Percentiles rank a stretch among this genome's conserved stretches.
Evolutionary conservation across 2,797 vertebrate genomes (phyloP).

Genomic region (Phoebastria nigripes): DNA sequence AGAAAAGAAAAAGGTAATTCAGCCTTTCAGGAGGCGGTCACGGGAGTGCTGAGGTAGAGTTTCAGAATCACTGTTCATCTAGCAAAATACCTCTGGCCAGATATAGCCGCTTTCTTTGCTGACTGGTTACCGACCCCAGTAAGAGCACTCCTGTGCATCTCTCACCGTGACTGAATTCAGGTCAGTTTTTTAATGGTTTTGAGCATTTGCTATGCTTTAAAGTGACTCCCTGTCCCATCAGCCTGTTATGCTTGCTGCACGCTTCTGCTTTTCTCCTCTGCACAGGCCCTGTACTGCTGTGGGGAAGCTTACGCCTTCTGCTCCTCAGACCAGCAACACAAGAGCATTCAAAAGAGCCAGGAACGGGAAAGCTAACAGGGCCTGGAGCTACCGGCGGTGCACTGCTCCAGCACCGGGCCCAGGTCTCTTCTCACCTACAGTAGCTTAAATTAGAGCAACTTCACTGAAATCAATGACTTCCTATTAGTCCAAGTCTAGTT

Average conservation of each 20-base stretch:
- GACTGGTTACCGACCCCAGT: not conserved
- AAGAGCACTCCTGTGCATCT: not conserved
- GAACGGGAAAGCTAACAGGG: not conserved
- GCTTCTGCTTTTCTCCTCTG: not conserved
- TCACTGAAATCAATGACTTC: not conserved
- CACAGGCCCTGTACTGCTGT: not conserved
- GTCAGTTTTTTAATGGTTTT: not conserved
- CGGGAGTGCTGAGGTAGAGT: not conserved
- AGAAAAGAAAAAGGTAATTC: constrained; percentile 52
- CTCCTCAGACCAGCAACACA: not conserved
- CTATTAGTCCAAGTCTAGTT: not conserved
- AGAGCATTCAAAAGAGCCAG: not conserved
- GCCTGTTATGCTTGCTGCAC: not conserved
- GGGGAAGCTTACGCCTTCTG: not conserved
- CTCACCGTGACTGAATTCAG: not conserved
- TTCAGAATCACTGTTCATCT: not conserved
- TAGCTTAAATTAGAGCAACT: not conserved
- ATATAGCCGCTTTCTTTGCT: not conserved
- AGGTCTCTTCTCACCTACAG: not conserved
- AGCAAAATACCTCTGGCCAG: not conserved
- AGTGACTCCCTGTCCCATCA: not conserved
- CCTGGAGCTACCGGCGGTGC: fast-evolving
- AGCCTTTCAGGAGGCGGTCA: not conserved
- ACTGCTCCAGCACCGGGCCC: fast-evolving
- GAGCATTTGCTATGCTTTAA: not conserved